Conservation (phyloP, 1,140 invertebrate species). For the Anoplophora glabripennis region DNA sequence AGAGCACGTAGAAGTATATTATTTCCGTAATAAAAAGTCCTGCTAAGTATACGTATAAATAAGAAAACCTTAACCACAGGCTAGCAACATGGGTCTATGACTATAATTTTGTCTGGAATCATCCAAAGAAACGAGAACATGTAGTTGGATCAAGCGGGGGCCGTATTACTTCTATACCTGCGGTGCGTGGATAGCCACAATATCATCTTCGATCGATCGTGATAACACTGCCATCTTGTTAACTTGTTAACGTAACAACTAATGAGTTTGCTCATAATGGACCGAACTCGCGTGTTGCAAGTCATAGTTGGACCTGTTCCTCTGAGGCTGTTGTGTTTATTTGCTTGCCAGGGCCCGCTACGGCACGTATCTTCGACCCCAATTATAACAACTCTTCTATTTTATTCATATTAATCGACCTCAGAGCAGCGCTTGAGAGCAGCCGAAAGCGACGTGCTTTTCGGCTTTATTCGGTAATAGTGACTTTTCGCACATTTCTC, state of each 20-base stretch:
- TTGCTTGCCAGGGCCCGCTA: constrained; percentile 9
- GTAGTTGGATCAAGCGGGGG: constrained; percentile 15
- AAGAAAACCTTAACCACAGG: constrained; percentile 38
- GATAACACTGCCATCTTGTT: constrained; percentile 48
- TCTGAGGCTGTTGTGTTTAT: constrained; percentile 1
- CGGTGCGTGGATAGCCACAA: constrained; percentile 43
- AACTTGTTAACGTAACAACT: constrained; percentile 49
- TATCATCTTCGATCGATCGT: constrained; percentile 42
- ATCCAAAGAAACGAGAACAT: constrained; percentile 34
- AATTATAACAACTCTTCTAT: constrained; percentile 20
- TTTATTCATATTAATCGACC: constrained; percentile 9
- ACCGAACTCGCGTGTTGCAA: constrained; percentile 40
- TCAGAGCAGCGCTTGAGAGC: too few relatives aligned
- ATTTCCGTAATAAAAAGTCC: constrained; percentile 37
- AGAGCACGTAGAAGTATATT: constrained; percentile 19
- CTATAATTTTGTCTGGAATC: constrained; percentile 40
- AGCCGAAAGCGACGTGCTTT: too few relatives aligned
- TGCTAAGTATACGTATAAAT: constrained; percentile 33
- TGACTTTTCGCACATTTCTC: too few relatives aligned
- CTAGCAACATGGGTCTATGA: constrained; percentile 30
- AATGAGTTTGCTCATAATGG: constrained; percentile 47
- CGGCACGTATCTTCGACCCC: constrained; percentile 17
- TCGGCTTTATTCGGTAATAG: too few relatives aligned
- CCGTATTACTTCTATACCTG: constrained; percentile 23
- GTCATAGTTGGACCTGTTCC: constrained; percentile 43